Evolutionary conservation across 2,797 vertebrate species (phyloP), one percentile per base, ranked within the genome.

Genomic region (Gambelia wislizenii): DNA sequence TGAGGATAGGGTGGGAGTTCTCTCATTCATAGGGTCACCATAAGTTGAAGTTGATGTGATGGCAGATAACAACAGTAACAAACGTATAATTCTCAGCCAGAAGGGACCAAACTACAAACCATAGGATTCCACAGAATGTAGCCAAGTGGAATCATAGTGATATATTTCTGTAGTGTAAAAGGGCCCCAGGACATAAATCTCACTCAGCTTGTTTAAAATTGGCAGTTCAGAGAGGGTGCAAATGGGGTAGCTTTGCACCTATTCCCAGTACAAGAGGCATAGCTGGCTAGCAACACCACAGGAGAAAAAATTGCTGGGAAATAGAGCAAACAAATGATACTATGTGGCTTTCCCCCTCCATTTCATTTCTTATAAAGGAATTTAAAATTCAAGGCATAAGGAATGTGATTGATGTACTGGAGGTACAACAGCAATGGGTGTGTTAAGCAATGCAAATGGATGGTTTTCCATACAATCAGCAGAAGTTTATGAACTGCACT

Each of bases 361-460:
- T 83, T 83, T 86, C 56, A 6, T 83, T 83, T 76, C 70, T 82
- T 86, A 76, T 82, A 69, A 83, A 82, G 47, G 78, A 67, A 44
- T 86, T 89, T 89, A 54, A 86, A 54, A 86, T 89, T 81, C 89
- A 82, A 76, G 49, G 70, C 84, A 86, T 47, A 86, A 33, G 54
- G 54, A 67, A 74, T 42, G 78, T 89, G 89, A 89, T 86, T 86
- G 89, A 89, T 89, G 84, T 54, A 36, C 44, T 89, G 72, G 78
- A 82, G 78, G 70, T 8, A 5, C 54, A 49, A 61, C 56, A 83
- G 54, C 89, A 64, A 86, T 54, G 78, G 36, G 47, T 83, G 72
- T 83, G 36, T 76, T 82, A 89, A 86, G 70, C 70, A 91, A 70
- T 91, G 77, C 83, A 88, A 76, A 83, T 83, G 79, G 61, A 70